Base-by-base conservation (phyloP, 2,888 invertebrate genomes). In the Limnephilus auricula region DNA sequence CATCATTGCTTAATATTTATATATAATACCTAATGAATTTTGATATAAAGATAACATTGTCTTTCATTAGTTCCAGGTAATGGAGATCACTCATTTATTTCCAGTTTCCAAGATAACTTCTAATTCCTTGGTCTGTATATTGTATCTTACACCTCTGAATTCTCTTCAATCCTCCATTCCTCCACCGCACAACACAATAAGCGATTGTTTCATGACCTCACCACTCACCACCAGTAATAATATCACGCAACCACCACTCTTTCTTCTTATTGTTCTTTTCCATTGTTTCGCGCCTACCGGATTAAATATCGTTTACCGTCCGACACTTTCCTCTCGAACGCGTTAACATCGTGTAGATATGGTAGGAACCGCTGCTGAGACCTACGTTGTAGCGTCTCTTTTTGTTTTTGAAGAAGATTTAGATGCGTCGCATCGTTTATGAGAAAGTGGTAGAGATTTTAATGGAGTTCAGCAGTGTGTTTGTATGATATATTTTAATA, bases 221-320 rank as follows among this genome's bases (percentile, higher is more conserved):
- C 25, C 31, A n/a, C 37, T 50, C 84, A 18, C 50, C 65, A 65
- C 65, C 65, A 65, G 65, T 65, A 65, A 65, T 65, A 65, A 65
- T 65, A 65, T 25, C 30, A 31, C 50, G 30, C 40, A 45, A 31
- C 86, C 86, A 86, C n/a, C 50, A 50, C 31, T 31, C 31, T 78
- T 18, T 88, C 32, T 88, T 88, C 87, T 40, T 88, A 65, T 65
- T 80, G 40, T 80, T 31, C 30, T 89, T n/a, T 32, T 9, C 89
- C 80, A 89, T 89, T 89, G 89, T 89, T 89, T 31, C 89, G 18
- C 30, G 79, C 79, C 89, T 31, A 89, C 79, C 30, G 89, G 45
- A 89, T 89, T 30, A 40, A 89, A 89, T 89, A 30, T 45, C 89
- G 79, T 32, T 88, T 65, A 40, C 37, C 85, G 40, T 25, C 40